Percentiles rank a stretch among this genome's conserved stretches.
These are phyloP conservation scores for Andrena dorsata DNA, from an alignment of 2,888 invertebrate species.

Conservation along the genomic window DNA sequence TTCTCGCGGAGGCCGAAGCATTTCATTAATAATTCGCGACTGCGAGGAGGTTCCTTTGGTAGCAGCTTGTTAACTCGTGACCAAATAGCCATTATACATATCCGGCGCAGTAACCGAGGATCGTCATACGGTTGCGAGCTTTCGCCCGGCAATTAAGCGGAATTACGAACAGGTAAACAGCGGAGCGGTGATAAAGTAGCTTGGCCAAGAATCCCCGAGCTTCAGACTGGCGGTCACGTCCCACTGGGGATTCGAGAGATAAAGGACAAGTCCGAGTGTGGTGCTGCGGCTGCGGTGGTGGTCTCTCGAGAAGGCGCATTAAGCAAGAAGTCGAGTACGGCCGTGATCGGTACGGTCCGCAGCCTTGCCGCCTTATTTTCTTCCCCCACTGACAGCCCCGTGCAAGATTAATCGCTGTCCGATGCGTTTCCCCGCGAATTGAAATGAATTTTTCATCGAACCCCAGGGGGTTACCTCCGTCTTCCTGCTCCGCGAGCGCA, in stretches of 20 bases:
- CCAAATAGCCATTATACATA: neutral
- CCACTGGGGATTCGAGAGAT: constrained; percentile 52
- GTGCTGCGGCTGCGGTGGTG: constrained; percentile 33
- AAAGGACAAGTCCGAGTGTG: constrained; percentile 61
- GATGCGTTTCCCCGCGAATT: constrained; percentile 24
- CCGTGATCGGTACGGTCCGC: constrained; percentile 44
- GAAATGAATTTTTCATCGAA: constrained; percentile 39
- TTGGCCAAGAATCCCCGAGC: constrained; percentile 13
- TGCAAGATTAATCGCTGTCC: constrained; percentile 63
- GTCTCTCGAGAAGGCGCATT: constrained; percentile 54
- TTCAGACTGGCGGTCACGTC: constrained; percentile 36
- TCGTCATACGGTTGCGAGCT: neutral
- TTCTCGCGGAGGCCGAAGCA: neutral
- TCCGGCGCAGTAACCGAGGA: neutral
- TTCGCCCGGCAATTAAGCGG: constrained; percentile 37
- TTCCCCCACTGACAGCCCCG: constrained; percentile 21
- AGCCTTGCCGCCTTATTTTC: constrained; percentile 58
- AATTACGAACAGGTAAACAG: constrained; percentile 46
- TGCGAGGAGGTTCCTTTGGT: neutral
- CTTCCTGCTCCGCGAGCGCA: neutral
- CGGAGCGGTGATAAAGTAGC: constrained; percentile 35
- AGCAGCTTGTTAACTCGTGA: neutral
- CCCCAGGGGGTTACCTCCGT: neutral
- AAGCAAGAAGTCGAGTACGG: constrained; percentile 59
- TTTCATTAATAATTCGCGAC: neutral